These are phyloP conservation scores for Meliscaeva auricollis DNA, from an alignment of 2,888 invertebrate species.

Conservation along the genomic window DNA sequence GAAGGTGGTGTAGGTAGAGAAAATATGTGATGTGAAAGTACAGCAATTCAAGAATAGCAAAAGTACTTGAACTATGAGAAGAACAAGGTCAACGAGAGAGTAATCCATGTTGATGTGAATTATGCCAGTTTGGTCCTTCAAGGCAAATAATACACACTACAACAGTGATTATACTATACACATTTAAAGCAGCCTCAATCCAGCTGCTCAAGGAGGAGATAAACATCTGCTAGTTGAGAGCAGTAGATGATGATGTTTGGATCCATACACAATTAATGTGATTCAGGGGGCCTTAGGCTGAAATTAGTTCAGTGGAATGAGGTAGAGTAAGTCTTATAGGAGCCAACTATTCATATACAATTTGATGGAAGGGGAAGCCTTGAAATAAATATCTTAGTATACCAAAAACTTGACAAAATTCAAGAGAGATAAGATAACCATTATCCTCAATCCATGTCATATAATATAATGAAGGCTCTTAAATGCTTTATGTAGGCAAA, in stretches of 20 bases:
- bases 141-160: constrained; percentile 37
- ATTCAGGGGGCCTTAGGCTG: neutral
- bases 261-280: neutral
- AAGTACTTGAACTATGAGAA: constrained; percentile 55
- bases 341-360: too few relatives aligned
- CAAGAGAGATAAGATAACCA: constrained; percentile 4
- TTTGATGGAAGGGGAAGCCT: neutral
- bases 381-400: neutral
- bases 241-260: neutral
- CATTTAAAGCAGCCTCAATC: neutral
- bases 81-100: constrained; percentile 65
- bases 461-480: neutral
- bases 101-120: constrained; percentile 38
- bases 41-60: constrained; percentile 46
- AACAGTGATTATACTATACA: constrained; percentile 21
- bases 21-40: neutral
- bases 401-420: neutral
- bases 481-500: too few relatives aligned
- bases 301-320: neutral
- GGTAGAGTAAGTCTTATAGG: neutral
- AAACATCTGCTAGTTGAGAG: constrained; percentile 1
- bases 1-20: neutral
- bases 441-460: too few relatives aligned
- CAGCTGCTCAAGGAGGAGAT: neutral
- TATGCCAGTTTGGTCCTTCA: constrained; percentile 45